Percentiles rank a stretch among this genome's conserved stretches.
Evolutionary conservation across 1,140 invertebrate genomes (phyloP).

Genomic region (Pantala flavescens): DNA sequence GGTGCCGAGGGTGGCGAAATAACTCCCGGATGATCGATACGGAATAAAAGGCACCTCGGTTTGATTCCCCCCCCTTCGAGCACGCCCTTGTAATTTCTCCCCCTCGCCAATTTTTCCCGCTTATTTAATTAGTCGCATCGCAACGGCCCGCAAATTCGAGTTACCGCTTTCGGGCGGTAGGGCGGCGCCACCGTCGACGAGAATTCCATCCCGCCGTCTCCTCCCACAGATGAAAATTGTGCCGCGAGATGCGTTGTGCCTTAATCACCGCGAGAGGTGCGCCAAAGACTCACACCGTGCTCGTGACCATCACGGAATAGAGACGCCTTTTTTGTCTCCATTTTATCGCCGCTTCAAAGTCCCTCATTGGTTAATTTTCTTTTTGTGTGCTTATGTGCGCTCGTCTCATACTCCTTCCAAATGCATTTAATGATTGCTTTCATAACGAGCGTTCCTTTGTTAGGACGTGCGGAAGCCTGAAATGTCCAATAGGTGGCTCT

Average conservation of each 20-base stretch:
- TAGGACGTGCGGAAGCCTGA: no score
- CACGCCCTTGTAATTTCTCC: neutral
- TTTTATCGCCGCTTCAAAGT: no score
- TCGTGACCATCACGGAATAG: no score
- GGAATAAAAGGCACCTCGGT: neutral
- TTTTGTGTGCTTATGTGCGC: no score
- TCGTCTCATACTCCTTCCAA: no score
- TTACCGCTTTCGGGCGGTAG: neutral
- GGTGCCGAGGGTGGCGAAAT: no score
- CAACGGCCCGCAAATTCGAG: neutral
- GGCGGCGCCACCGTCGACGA: neutral
- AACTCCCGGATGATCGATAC: neutral
- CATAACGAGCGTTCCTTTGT: no score
- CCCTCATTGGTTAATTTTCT: no score
- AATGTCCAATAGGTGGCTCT: no score
- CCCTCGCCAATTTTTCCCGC: neutral
- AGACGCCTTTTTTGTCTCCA: no score
- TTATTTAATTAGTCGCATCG: neutral
- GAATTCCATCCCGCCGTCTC: neutral
- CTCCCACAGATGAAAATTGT: neutral
- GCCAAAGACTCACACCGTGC: no score
- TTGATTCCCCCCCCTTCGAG: neutral
- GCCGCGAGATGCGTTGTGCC: neutral
- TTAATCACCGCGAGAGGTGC: neutral
- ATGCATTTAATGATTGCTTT: no score